Conservation (phyloP, 2,888 invertebrate species). For the Hymenopus coronatus region DNA sequence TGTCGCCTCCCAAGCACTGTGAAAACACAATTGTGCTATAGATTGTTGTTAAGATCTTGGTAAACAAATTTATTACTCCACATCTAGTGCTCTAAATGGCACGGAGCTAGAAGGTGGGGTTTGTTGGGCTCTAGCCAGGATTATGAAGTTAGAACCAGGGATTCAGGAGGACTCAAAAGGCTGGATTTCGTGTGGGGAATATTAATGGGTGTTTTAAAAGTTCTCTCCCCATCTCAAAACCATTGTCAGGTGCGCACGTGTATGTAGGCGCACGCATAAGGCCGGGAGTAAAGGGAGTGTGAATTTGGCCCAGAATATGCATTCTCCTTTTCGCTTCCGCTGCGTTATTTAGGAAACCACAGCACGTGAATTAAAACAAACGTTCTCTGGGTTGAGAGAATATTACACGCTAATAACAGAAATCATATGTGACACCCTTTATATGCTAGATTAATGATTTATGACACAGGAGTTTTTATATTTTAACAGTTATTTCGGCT, state of each 20-base stretch:
- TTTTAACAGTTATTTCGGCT: too few relatives aligned
- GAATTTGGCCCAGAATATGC: not conserved
- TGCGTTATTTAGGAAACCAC: not conserved
- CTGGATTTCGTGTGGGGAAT: not conserved
- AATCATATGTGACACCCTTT: not conserved
- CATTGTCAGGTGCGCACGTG: not conserved
- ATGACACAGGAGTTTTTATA: too few relatives aligned
- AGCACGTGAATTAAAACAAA: not conserved
- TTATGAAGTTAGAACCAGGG: not conserved
- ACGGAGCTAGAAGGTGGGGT: not conserved
- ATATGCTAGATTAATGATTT: too few relatives aligned
- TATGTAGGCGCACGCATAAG: not conserved
- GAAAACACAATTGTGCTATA: not conserved
- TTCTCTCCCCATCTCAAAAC: not conserved
- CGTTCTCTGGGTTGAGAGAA: not conserved
- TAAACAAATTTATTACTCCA: not conserved
- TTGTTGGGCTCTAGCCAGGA: not conserved
- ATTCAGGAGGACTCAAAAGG: not conserved
- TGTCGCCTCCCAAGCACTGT: not conserved
- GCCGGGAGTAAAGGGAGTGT: not conserved
- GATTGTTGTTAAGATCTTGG: not conserved
- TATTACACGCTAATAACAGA: not conserved
- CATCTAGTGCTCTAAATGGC: not conserved
- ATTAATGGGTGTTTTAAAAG: not conserved
- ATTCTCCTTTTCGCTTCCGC: not conserved